These are phyloP conservation scores for Xestia xanthographa DNA, from an alignment of 2,888 invertebrate species.

Conservation along the genomic window DNA sequence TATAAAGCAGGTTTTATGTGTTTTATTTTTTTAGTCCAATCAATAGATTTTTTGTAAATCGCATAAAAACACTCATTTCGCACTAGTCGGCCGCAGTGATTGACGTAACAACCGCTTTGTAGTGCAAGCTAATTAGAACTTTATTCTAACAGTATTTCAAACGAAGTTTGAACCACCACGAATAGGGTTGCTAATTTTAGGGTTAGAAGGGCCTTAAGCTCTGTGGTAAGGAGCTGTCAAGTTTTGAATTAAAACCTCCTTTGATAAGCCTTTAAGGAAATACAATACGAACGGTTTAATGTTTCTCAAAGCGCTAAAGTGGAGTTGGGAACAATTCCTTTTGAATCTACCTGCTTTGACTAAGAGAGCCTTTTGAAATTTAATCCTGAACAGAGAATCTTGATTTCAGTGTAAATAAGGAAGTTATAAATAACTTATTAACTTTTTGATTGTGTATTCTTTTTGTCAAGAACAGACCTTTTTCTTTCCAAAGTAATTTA, in stretches of 20 bases:
- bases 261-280: constrained; percentile 38
- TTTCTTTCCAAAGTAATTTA: constrained; percentile 25
- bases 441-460: neutral
- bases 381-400: constrained; percentile 3
- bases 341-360: constrained; percentile 27
- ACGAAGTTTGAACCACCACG: no score
- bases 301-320: constrained; percentile 29
- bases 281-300: constrained; percentile 41
- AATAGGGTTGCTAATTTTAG: no score
- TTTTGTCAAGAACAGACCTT: neutral
- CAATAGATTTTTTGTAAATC: no score
- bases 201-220: no score
- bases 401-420: constrained; percentile 25
- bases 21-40: no score
- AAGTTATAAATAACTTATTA: constrained; percentile 22
- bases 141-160: no score
- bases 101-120: no score
- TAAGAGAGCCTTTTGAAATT: constrained; percentile 10
- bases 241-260: constrained; percentile 43
- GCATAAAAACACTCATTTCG: no score
- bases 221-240: constrained; percentile 17
- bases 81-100: no score
- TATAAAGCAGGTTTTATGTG: no score
- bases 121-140: no score
- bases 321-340: constrained; percentile 34